phyloP scores from a whole-genome alignment of 2,888 invertebrate genomes.

The Parthenolecanium corni region DNA sequence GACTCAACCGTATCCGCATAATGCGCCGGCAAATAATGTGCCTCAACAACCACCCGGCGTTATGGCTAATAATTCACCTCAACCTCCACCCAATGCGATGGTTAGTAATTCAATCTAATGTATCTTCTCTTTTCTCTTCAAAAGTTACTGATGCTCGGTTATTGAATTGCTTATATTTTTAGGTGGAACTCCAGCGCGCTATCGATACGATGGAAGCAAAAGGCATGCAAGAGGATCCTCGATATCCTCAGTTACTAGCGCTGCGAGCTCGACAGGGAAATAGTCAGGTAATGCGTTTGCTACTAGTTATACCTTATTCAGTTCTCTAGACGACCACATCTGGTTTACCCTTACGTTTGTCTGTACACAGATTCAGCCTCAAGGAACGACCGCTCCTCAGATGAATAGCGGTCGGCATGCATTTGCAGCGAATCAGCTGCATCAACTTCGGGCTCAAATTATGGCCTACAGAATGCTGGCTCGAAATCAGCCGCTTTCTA shows the following conservation, averaged over 20 bases:
- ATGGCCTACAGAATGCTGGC: slow-evolving; percentile 85
- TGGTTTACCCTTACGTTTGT: too few relatives aligned
- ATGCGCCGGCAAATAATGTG: background rate
- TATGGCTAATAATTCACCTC: background rate
- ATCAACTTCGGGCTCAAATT: slow-evolving; percentile 83
- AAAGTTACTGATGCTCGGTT: too few relatives aligned
- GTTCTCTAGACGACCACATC: too few relatives aligned
- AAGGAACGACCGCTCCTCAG: slow-evolving; percentile 13
- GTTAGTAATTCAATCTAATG: background rate
- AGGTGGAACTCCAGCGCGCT: slow-evolving; percentile 85
- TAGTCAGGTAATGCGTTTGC: too few relatives aligned
- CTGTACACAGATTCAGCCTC: background rate
- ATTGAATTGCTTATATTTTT: too few relatives aligned
- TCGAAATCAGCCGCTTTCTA: slow-evolving; percentile 78
- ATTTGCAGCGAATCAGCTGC: slow-evolving; percentile 58
- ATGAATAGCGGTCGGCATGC: slow-evolving; percentile 6
- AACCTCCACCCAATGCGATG: background rate
- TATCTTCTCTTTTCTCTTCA: background rate
- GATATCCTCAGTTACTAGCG: slow-evolving; percentile 77
- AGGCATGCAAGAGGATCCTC: slow-evolving; percentile 82
- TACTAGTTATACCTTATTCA: too few relatives aligned
- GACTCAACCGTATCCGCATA: background rate
- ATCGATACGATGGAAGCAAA: slow-evolving; percentile 94
- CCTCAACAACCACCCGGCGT: background rate
- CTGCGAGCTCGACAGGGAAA: slow-evolving; percentile 55